Evolutionary conservation across 2,888 invertebrate genomes (phyloP).

Genomic region (Pyrrhia umbra): DNA sequence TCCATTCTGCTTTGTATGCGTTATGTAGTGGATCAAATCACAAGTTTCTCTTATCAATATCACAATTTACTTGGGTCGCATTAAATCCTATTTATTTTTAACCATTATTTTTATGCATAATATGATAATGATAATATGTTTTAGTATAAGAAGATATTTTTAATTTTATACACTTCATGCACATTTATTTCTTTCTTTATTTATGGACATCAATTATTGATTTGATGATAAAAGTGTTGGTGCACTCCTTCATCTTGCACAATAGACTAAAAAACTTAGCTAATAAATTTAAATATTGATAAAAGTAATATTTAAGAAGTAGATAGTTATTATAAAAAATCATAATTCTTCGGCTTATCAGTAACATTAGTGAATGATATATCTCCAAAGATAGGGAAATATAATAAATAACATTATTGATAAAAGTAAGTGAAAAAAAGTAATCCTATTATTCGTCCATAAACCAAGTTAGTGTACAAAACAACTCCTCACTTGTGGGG

Average conservation of each 20-base stretch:
- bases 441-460: conserved; percentile 57
- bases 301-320: neutral
- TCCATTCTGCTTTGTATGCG: conserved; percentile 11
- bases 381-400: conserved; percentile 29
- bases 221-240: too few species aligned
- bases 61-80: too few species aligned
- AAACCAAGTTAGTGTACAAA: conserved; percentile 54
- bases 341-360: neutral
- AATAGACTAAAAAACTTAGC: too few species aligned
- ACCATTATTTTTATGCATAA: too few species aligned
- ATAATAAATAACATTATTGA: conserved; percentile 43
- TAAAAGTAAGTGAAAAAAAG: conserved; percentile 50
- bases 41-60: conserved; percentile 3
- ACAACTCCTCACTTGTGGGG: conserved; percentile 51
- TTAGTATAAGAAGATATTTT: too few species aligned
- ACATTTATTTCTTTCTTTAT: too few species aligned
- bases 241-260: too few species aligned
- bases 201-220: too few species aligned
- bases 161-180: too few species aligned
- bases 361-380: conserved; percentile 41
- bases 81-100: too few species aligned
- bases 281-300: too few species aligned
- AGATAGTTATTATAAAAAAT: neutral
- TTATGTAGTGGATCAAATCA: conserved; percentile 17
- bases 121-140: too few species aligned